These are phyloP conservation scores for Meloidogyne hapla DNA, from an alignment of 1,140 invertebrate genomes.

Conservation along the genomic window DNA sequence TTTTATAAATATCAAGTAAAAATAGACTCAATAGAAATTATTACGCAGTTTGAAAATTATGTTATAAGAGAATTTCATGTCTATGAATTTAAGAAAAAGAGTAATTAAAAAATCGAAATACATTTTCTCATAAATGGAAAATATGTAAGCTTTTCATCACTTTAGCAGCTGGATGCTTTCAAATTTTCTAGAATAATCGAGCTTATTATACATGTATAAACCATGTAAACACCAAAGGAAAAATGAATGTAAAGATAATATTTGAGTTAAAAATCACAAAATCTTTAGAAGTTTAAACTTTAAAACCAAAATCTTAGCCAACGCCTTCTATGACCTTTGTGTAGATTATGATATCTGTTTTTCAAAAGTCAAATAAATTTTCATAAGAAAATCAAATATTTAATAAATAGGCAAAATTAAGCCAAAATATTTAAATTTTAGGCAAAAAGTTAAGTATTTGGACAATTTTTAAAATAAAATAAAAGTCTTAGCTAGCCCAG, in stretches of 20 bases:
- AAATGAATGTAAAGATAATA: too few species aligned
- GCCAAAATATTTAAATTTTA: too few species aligned
- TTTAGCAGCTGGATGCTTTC: background rate
- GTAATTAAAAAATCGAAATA: background rate
- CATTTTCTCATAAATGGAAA: background rate
- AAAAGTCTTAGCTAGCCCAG: background rate
- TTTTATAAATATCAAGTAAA: background rate
- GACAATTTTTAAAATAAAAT: background rate
- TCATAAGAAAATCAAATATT: too few species aligned
- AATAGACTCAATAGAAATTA: background rate
- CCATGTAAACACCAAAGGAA: too few species aligned
- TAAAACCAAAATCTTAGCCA: too few species aligned
- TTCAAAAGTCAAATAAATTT: too few species aligned
- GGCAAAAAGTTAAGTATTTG: background rate
- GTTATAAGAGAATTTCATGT: background rate
- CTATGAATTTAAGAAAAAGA: background rate
- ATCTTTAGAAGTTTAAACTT: too few species aligned
- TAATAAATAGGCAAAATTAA: too few species aligned
- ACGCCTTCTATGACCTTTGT: too few species aligned
- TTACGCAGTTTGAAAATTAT: background rate
- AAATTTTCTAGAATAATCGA: background rate
- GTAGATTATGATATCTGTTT: too few species aligned
- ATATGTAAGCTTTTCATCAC: background rate
- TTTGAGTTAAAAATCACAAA: too few species aligned
- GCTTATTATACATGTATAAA: background rate